Base-by-base conservation (phyloP, 2,113 vertebrate genomes). In the Climacteris rufus region DNA sequence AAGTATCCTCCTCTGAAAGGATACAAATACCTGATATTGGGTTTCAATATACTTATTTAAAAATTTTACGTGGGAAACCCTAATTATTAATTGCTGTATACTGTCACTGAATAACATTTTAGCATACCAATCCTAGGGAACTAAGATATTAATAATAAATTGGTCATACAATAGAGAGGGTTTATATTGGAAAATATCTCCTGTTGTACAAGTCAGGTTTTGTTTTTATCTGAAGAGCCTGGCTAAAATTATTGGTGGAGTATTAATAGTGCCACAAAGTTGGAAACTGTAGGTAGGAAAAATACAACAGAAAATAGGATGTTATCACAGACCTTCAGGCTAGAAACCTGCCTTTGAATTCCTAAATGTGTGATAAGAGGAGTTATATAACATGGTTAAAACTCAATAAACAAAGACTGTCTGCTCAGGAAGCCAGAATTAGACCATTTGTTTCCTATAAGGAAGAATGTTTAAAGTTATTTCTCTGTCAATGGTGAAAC, bases 321-420 rank as follows among this genome's bases (percentile, higher is more conserved):
- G 57, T 80, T 96, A 93, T 95, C 89, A 93, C 82, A 94, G 93
- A 83, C 89, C 93, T 96, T 28, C 87, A 74, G 80, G 93, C 85
- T 72, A 89, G 66, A 93, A 79, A 96, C 45, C 40, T 68, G 80
- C 82, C 76, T 97, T 83, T 93, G 96, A 94, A 93, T 91, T 80
- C 59, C 57, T 91, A 85, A 92, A 94, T 71, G 80, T 97, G 96
- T 93, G 66, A 94, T 97, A 95, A 96, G 81, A 92, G 39, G 85
- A 92, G 95, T 97, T 97, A 95, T 22, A 65, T 94, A 97, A 97
- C 53, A 16, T 12, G 7, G 74, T 66, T 94, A 90, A 97, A 96
- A 77, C 71, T 96, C 80, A 81, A 83, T 92, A 97, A 97, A 97
- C 90, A 97, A 95, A 97, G 57, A 57, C 44, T 95, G 89, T 87